phyloP scores from a whole-genome alignment of 2,113 vertebrate species.

The Pangasianodon gigas region DNA sequence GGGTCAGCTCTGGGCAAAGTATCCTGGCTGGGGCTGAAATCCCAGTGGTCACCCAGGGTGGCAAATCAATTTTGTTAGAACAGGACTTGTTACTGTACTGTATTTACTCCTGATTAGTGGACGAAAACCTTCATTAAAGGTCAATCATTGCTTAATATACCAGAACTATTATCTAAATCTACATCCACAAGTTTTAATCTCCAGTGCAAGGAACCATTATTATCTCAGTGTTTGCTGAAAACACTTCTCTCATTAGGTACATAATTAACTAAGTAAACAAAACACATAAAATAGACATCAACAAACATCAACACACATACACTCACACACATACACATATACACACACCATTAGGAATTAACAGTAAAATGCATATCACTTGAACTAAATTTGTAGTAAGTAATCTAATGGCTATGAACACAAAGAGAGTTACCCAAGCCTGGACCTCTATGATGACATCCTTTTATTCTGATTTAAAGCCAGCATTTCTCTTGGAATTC shows the following conservation, averaged over 20 bases:
- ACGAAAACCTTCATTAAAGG: background rate
- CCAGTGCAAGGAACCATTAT: background rate
- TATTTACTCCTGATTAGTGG: background rate
- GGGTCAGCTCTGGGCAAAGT: background rate
- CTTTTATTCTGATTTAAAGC: background rate
- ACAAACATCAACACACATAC: background rate
- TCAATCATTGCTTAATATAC: slow-evolving; percentile 1
- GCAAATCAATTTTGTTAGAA: background rate
- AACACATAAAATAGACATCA: background rate
- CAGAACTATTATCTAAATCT: background rate
- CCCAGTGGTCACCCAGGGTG: background rate
- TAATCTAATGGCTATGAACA: background rate
- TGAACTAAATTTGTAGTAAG: background rate
- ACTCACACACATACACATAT: background rate
- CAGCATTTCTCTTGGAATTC: background rate
- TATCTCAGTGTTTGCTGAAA: slow-evolving; percentile 2
- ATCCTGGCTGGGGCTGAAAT: background rate
- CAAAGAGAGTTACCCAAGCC: background rate
- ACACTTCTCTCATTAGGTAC: background rate
- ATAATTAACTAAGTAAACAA: background rate
- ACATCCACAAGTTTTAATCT: background rate
- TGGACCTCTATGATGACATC: background rate
- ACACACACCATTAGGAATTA: background rate
- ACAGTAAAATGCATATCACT: background rate
- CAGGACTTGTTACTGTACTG: background rate